A percentile compares a stretch with the other conserved stretches of the same genome.
Conservation (phyloP, 2,113 vertebrate genomes). For the Tonatia bakeri region DNA sequence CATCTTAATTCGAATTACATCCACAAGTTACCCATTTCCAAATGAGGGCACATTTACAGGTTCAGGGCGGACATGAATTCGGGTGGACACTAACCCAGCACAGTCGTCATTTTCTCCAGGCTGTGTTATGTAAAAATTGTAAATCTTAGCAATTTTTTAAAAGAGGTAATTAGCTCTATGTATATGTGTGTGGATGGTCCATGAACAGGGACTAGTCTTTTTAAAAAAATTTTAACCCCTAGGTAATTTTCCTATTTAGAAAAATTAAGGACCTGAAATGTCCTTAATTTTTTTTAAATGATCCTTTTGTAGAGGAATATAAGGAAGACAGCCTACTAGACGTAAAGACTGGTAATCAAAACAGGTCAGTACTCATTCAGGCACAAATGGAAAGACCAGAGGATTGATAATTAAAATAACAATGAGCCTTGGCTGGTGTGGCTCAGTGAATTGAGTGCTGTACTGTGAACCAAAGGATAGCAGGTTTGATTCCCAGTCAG, state of each 20-base stretch:
- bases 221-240: not conserved
- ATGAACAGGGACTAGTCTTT: not conserved
- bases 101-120: not conserved
- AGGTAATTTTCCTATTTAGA: not conserved
- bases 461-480: too few species aligned
- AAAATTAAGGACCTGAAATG: not conserved
- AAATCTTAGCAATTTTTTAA: not conserved
- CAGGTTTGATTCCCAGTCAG: too few species aligned
- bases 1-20: not conserved
- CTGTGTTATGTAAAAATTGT: not conserved
- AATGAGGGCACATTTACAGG: not conserved
- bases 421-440: not conserved
- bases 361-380: not conserved
- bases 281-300: not conserved
- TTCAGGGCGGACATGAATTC: not conserved
- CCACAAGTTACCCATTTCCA: not conserved
- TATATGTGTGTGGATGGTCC: not conserved
- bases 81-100: not conserved
- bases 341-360: not conserved
- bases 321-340: not conserved
- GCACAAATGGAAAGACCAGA: not conserved
- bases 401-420: not conserved
- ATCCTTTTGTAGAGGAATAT: not conserved
- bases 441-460: too few species aligned
- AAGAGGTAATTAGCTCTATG: not conserved